Percentiles rank a stretch among this genome's conserved stretches.
Evolutionary conservation across 2,797 vertebrate genomes (phyloP).

Genomic region (Amphiprion clarkii): DNA sequence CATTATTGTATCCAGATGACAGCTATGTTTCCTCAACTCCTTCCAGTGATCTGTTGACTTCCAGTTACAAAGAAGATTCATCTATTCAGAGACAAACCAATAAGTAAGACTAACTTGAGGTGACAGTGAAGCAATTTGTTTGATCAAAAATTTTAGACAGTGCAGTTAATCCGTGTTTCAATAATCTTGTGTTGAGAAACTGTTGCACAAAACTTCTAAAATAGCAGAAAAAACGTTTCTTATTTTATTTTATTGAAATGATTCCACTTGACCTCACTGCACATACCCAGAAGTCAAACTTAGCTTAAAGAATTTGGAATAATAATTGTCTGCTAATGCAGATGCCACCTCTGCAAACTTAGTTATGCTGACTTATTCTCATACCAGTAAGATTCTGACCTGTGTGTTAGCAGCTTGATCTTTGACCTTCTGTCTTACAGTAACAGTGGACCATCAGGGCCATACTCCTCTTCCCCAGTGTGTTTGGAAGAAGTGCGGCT

Average conservation of each 20-base stretch:
- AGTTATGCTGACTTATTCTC: neutral
- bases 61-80: conserved; percentile 71
- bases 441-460: conserved; percentile 60
- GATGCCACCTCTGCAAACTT: too few species aligned
- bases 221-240: too few species aligned
- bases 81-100: conserved; percentile 52
- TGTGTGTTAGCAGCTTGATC: conserved; percentile 6
- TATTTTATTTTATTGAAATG: too few species aligned
- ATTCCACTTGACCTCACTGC: too few species aligned
- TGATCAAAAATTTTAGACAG: neutral
- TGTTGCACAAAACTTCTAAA: neutral
- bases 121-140: neutral
- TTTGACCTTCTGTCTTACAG: conserved; percentile 35
- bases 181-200: neutral
- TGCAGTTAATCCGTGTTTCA: neutral
- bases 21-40: conserved; percentile 75
- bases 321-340: too few species aligned
- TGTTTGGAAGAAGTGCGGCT: conserved; percentile 69
- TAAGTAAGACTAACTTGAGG: conserved; percentile 50
- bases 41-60: conserved; percentile 59
- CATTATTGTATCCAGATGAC: conserved; percentile 64
- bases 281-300: too few species aligned
- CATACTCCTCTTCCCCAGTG: conserved; percentile 76
- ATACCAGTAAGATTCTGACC: neutral
- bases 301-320: too few species aligned